These are phyloP conservation scores for Anolis apletophallus DNA, from an alignment of 2,797 vertebrate genomes.

Conservation along the genomic window DNA sequence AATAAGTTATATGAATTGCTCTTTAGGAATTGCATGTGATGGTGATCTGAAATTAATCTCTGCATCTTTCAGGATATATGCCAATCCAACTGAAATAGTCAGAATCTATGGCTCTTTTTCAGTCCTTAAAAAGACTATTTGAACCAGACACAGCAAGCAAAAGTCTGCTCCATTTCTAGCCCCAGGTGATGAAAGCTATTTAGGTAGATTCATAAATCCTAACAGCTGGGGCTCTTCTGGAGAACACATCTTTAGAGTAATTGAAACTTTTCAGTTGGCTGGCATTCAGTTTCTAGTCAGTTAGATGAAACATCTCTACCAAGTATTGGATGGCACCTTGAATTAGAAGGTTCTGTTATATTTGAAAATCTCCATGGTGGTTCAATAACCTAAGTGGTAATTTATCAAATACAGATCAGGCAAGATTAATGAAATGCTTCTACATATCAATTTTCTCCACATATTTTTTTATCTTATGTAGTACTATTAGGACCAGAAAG, in stretches of 20 bases:
- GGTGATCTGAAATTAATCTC: neutral
- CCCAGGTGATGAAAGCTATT: neutral
- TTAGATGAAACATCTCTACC: neutral
- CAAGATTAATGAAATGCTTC: neutral
- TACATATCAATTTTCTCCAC: neutral
- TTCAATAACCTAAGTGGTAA: neutral
- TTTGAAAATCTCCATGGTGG: neutral
- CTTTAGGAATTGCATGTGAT: neutral
- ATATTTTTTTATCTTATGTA: neutral
- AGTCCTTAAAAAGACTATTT: neutral
- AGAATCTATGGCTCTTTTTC: neutral
- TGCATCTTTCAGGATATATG: neutral
- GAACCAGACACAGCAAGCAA: neutral
- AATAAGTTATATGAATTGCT: neutral
- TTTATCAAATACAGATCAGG: neutral
- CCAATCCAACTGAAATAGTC: neutral
- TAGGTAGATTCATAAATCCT: neutral
- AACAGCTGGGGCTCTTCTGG: neutral
- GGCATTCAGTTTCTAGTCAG: neutral
- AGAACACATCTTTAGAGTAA: neutral
- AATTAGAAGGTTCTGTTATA: neutral
- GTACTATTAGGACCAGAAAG: neutral
- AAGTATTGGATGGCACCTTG: neutral
- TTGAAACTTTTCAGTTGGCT: neutral
- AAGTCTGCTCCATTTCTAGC: neutral